phyloP scores from a whole-genome alignment of 2,797 vertebrate genomes.

The Microchirus variegatus region DNA sequence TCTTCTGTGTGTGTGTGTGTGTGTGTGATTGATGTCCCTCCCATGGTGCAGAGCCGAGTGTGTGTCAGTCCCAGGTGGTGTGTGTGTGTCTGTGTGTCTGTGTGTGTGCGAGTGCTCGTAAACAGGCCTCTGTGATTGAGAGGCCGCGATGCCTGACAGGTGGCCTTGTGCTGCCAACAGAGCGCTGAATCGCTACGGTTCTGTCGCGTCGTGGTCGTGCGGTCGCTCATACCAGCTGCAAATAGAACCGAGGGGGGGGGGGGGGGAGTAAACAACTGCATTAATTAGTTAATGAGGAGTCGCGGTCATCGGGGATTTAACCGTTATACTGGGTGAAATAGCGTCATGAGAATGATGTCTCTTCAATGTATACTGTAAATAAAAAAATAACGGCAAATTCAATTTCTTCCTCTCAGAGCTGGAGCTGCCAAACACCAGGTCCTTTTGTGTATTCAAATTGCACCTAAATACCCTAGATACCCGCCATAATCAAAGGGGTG shows the following conservation, averaged over 20 bases:
- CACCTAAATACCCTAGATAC: too few relatives aligned
- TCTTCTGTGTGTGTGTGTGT: slow-evolving; percentile 11
- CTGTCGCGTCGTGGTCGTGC: slow-evolving; percentile 36
- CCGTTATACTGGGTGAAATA: background rate
- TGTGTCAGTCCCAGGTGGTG: slow-evolving; percentile 70
- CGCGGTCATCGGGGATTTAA: slow-evolving; percentile 11
- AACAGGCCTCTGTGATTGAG: slow-evolving; percentile 68
- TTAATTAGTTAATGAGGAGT: slow-evolving; percentile 40
- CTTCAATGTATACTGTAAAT: too few relatives aligned
- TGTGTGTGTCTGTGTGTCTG: slow-evolving; percentile 31
- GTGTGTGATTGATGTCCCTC: slow-evolving; percentile 47
- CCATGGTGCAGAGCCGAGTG: slow-evolving; percentile 38
- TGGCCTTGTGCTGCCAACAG: slow-evolving; percentile 64
- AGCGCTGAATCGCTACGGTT: slow-evolving; percentile 58
- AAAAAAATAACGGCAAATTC: too few relatives aligned
- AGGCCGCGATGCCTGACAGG: slow-evolving; percentile 63
- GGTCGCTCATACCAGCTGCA: slow-evolving; percentile 22
- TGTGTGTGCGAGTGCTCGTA: slow-evolving; percentile 45
- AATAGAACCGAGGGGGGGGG: too few relatives aligned
- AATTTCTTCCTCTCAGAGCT: too few relatives aligned
- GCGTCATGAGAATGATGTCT: too few relatives aligned
- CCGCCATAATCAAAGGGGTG: too few relatives aligned
- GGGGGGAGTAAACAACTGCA: slow-evolving; percentile 7
- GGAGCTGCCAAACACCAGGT: too few relatives aligned
- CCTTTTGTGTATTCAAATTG: too few relatives aligned